Conservation (phyloP, 2,797 vertebrate genomes). For the Catamblyrhynchus diadema region DNA sequence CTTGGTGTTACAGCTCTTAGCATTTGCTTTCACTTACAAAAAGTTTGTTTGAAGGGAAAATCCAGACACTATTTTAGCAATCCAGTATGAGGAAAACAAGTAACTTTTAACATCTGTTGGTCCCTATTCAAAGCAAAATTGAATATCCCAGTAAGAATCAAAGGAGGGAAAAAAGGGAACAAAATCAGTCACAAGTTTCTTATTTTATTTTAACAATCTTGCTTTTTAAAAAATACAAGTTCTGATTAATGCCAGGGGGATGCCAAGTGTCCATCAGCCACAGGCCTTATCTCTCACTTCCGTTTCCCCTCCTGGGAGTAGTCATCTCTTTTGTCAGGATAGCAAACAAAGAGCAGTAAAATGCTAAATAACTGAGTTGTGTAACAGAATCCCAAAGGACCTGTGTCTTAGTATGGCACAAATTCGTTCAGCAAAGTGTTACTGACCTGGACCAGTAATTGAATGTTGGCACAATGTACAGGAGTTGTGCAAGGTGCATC, state of each 20-base stretch:
- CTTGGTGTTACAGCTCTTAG: neutral
- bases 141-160: neutral
- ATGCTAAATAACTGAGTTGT: neutral
- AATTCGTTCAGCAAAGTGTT: neutral
- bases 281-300: neutral
- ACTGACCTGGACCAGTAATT: neutral
- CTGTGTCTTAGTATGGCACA: neutral
- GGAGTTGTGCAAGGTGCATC: neutral
- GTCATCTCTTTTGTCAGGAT: neutral
- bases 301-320: neutral
- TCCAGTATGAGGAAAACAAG: neutral
- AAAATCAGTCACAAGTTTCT: constrained; percentile 68
- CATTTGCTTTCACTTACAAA: neutral
- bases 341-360: neutral
- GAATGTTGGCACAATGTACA: neutral
- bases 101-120: neutral
- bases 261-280: constrained; percentile 33
- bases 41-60: neutral
- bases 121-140: neutral
- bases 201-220: constrained; percentile 76
- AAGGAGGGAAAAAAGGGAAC: neutral
- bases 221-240: constrained; percentile 57
- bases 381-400: neutral
- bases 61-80: neutral
- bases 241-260: constrained; percentile 60